Percentiles rank a stretch among this genome's conserved stretches.
Conservation (phyloP, 35 echinoderm and acorn worm species). For the Patiria miniata region DNA sequence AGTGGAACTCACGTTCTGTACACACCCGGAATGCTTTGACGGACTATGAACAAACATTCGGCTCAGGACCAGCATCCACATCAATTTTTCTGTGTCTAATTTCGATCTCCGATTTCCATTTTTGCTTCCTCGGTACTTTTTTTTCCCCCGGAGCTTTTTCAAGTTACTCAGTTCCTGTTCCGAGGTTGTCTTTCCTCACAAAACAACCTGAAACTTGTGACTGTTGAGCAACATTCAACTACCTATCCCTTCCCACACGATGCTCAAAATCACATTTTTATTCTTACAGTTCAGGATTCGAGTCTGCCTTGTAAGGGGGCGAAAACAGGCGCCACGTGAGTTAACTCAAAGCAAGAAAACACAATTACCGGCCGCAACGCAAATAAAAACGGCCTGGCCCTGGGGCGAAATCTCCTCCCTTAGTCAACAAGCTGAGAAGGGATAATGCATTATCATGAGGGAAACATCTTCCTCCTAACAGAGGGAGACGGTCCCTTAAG, state of each 20-base stretch:
- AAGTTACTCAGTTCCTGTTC: too few relatives aligned
- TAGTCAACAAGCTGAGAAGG: slow-evolving; percentile 9
- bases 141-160: too few relatives aligned
- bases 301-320: not conserved
- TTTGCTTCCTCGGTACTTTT: too few relatives aligned
- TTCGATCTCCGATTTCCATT: not conserved
- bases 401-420: slow-evolving; percentile 12
- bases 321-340: not conserved
- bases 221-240: too few relatives aligned
- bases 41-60: slow-evolving; percentile 16
- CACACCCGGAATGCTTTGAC: slow-evolving; percentile 8
- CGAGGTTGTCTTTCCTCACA: too few relatives aligned
- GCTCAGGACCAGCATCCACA: not conserved
- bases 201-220: too few relatives aligned
- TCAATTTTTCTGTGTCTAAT: not conserved
- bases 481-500: not conserved
- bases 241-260: too few relatives aligned
- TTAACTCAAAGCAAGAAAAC: slow-evolving; percentile 25
- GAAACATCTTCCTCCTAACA: not conserved
- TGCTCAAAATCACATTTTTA: too few relatives aligned
- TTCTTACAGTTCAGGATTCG: too few relatives aligned
- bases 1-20: slow-evolving; percentile 1
- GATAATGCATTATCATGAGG: not conserved
- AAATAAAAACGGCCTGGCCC: slow-evolving; percentile 12
- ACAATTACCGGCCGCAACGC: slow-evolving; percentile 9